Conservation (phyloP, 2,888 invertebrate species). For the Epistrophella euchroma region DNA sequence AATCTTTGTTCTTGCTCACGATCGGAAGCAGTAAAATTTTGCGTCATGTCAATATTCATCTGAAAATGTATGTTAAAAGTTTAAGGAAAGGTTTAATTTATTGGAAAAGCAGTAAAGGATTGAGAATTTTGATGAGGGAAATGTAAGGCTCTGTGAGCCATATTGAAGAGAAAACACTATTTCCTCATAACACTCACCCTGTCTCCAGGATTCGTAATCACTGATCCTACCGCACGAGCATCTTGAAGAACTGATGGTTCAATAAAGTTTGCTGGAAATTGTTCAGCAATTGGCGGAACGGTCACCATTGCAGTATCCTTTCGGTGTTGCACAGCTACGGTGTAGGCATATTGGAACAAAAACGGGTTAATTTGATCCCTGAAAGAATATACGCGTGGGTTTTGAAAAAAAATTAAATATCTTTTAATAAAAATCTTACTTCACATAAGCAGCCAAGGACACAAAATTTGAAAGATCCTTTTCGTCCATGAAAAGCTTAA, state of each 20-base stretch:
- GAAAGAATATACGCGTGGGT: constrained; percentile 75
- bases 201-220: constrained; percentile 84
- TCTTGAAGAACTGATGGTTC: constrained; percentile 89
- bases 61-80: constrained; percentile 16
- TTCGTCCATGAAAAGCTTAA: constrained; percentile 88
- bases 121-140: too few relatives aligned
- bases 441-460: constrained; percentile 87
- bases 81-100: too few relatives aligned
- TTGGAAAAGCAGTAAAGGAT: too few relatives aligned
- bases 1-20: constrained; percentile 91
- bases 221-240: constrained; percentile 88
- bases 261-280: constrained; percentile 93
- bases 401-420: too few relatives aligned
- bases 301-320: constrained; percentile 84
- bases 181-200: constrained; percentile 81
- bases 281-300: constrained; percentile 91
- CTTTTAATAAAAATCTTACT: constrained; percentile 74
- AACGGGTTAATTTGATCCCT: constrained; percentile 91
- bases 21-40: constrained; percentile 90
- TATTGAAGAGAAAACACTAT: too few relatives aligned
- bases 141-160: too few relatives aligned
- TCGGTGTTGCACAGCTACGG: constrained; percentile 90
- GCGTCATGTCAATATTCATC: constrained; percentile 87
- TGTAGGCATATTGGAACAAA: constrained; percentile 91
- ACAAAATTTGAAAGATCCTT: constrained; percentile 87